Evolutionary conservation across 35 echinoderm and acorn worm genomes (phyloP).

Genomic region (Lytechinus variegatus): DNA sequence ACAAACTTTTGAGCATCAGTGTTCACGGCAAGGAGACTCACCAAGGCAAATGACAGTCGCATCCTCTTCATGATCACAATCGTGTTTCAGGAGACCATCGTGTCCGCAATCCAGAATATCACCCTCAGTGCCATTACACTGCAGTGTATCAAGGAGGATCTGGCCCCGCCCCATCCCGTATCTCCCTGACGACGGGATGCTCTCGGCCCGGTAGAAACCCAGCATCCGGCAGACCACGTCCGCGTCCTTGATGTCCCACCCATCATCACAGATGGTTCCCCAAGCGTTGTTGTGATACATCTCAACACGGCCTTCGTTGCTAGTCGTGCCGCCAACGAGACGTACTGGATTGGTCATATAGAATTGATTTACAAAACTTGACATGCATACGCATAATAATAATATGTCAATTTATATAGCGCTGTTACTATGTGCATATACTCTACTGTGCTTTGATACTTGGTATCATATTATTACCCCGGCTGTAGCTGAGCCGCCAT

Average conservation of each 20-base stretch:
- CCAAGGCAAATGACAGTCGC: constrained; percentile 54
- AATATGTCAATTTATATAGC: no score
- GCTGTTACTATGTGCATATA: no score
- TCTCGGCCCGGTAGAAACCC: constrained; percentile 50
- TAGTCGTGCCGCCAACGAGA: constrained; percentile 50
- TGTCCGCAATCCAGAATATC: constrained; percentile 56
- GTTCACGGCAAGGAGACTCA: not conserved
- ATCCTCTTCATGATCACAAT: constrained; percentile 80
- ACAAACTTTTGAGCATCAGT: no score
- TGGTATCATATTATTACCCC: no score
- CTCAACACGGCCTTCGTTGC: constrained; percentile 64
- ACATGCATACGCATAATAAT: no score
- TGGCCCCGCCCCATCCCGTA: constrained; percentile 60
- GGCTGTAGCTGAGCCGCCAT: no score
- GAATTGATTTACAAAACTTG: no score
- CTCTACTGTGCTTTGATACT: no score
- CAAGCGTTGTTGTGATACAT: constrained; percentile 61
- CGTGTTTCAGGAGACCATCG: constrained; percentile 31
- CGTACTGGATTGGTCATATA: constrained; percentile 38
- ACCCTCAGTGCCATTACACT: constrained; percentile 58
- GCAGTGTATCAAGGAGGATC: constrained; percentile 69
- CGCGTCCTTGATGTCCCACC: constrained; percentile 58
- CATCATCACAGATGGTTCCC: constrained; percentile 80
- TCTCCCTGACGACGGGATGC: not conserved
- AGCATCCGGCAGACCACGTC: constrained; percentile 70